Evolutionary conservation across 2,888 invertebrate genomes (phyloP).

Genomic region (Chrysomela aeneicollis): DNA sequence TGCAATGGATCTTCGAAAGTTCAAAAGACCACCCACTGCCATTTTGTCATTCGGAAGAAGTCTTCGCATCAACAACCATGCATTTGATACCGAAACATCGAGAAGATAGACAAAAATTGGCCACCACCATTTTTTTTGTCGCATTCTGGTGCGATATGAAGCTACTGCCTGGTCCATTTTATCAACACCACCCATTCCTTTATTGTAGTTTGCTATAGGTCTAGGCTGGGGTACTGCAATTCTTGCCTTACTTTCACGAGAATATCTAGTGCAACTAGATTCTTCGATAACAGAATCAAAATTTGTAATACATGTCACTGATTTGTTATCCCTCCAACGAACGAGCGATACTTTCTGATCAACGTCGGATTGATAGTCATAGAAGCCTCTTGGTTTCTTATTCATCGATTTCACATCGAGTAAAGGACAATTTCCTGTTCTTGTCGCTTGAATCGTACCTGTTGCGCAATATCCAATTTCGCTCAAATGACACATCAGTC

Average conservation of each 20-base stretch:
- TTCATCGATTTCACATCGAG: too few relatives aligned
- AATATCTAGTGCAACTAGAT: too few relatives aligned
- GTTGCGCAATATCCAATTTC: conserved; percentile 1
- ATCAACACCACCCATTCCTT: conserved; percentile 13
- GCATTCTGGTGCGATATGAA: too few relatives aligned
- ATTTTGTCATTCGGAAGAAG: neutral
- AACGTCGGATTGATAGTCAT: too few relatives aligned
- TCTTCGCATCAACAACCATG: conserved; percentile 10
- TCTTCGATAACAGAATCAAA: too few relatives aligned
- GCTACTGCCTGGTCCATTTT: neutral
- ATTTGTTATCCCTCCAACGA: neutral
- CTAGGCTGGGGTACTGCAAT: neutral
- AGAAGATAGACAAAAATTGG: too few relatives aligned
- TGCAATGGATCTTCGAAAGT: conserved; percentile 2
- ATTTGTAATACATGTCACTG: too few relatives aligned
- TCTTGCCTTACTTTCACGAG: neutral
- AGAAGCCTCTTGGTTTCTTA: too few relatives aligned
- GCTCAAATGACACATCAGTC: conserved; percentile 12
- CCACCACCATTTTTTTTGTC: too few relatives aligned
- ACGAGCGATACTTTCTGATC: neutral
- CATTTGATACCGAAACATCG: conserved; percentile 7
- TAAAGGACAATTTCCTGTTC: too few relatives aligned
- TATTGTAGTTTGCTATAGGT: conserved; percentile 8
- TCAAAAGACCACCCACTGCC: conserved; percentile 3
- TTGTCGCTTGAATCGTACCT: too few relatives aligned